Percentiles rank a stretch among this genome's conserved stretches.
Evolutionary conservation across 2,113 vertebrate species (phyloP).

Genomic region (Boleophthalmus pectinirostris): DNA sequence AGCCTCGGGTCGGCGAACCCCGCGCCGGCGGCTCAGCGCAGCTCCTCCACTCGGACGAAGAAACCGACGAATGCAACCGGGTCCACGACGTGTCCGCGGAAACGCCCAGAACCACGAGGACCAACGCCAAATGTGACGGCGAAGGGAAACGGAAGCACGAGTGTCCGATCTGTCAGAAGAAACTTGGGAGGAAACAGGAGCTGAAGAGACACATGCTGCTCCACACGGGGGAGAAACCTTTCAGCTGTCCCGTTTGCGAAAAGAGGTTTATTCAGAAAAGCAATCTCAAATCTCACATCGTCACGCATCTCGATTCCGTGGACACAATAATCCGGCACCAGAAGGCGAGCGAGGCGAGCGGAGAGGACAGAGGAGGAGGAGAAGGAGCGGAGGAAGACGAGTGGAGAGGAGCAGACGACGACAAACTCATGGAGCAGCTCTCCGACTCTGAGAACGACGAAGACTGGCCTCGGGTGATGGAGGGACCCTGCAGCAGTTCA

Average conservation of each 20-base stretch:
- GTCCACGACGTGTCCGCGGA: not conserved
- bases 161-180: not conserved
- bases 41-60: not conserved
- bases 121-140: not conserved
- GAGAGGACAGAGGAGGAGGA: not conserved
- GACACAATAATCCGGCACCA: not conserved
- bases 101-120: not conserved
- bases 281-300: not conserved
- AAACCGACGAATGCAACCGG: not conserved
- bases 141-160: not conserved
- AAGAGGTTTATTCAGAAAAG: conserved; percentile 5
- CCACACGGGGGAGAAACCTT: conserved; percentile 3
- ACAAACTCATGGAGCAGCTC: not conserved
- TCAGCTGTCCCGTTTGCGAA: conserved; percentile 2
- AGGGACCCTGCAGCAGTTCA: too few species aligned
- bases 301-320: not conserved
- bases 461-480: not conserved
- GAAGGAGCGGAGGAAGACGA: not conserved
- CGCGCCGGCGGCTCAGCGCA: not conserved
- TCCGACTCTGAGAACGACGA: not conserved
- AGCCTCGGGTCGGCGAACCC: not conserved
- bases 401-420: not conserved
- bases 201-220: conserved; percentile 8
- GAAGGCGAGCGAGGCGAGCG: not conserved
- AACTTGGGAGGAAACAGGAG: not conserved